Evolutionary conservation across 2,797 vertebrate species (phyloP), one percentile per base, ranked within the genome.

Genomic region (Anisognathus igniventris): DNA sequence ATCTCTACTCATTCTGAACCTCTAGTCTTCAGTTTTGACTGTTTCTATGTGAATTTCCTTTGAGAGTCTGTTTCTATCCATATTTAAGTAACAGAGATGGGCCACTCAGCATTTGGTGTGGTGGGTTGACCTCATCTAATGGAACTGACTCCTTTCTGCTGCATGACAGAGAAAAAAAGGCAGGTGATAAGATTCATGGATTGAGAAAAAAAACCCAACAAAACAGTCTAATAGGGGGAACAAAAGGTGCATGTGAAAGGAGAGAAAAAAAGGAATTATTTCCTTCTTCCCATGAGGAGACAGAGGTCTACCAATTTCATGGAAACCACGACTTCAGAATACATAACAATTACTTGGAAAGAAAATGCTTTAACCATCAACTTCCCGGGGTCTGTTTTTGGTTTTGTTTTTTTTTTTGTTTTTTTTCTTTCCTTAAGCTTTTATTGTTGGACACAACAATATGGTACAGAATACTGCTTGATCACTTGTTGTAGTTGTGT

Each of bases 401-500:
- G 0, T 15, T 48, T 21, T 47, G 31, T 21, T 48, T 50, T 37
- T 2, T 1, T 11, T 37, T 22, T 47, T 53, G 4, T 2, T 9
- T 7, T 17, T 12, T 19, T 54, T 5, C 2, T 77, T 84, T 56
- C 27, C 14, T 42, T 54, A 13, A 56, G 23, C 25, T 72, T 80
- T 62, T 72, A 12, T 20, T 42, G 5, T 42, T 70, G 33, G 23
- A 10, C 28, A 35, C 2, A 21, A 8, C 0, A 2, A n/a, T 28
- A n/a, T 16, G 16, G 11, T 66, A 47, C 14, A 35, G 37, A 77
- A n/a, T 33, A 47, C 25, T 24, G 6, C 21, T 42, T 60, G 16
- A 37, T 60, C 21, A 25, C 3, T 28, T 73, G 3, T 31, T 39
- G 17, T 24, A 31, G 8, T 25, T 54, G 39, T 47, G 37, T n/a